Conservation (phyloP, 1,140 invertebrate genomes). For the Lepidurus packardi region DNA sequence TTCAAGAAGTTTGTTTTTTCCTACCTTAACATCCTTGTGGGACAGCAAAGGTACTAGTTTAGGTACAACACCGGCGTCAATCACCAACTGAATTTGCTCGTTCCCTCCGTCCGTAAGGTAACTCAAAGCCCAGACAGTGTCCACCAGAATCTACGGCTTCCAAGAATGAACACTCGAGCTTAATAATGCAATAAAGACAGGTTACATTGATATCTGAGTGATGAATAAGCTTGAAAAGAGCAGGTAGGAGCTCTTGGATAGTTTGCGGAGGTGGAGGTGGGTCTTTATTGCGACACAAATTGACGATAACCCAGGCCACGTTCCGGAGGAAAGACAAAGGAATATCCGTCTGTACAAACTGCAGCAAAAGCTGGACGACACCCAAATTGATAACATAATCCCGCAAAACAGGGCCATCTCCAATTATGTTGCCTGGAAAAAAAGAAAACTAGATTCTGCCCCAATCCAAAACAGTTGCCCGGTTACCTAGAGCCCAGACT, state of each 20-base stretch:
- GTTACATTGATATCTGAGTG: conserved; percentile 92
- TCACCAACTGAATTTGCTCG: conserved; percentile 98
- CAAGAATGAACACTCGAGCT: background rate
- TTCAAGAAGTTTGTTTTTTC: no score
- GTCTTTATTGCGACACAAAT: conserved; percentile 93
- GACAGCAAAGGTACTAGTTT: conserved; percentile 89
- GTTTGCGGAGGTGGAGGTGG: conserved; percentile 79
- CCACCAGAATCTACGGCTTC: conserved; percentile 77
- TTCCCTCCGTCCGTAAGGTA: conserved; percentile 98
- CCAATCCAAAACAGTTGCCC: no score
- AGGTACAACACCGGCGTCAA: conserved; percentile 91
- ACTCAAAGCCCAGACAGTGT: conserved; percentile 98
- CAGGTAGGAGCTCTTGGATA: conserved; percentile 88
- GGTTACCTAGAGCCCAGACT: conserved; percentile 88
- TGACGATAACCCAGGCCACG: conserved; percentile 98
- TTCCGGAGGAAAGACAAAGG: conserved; percentile 88
- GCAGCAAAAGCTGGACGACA: conserved; percentile 78
- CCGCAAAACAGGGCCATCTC: conserved; percentile 81
- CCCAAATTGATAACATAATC: conserved; percentile 89
- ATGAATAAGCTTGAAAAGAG: conserved; percentile 87
- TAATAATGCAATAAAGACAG: conserved; percentile 24
- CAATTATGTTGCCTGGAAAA: conserved; percentile 70
- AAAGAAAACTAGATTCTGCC: background rate
- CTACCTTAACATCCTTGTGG: conserved; percentile 90
- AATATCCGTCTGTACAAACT: conserved; percentile 88